A percentile compares a stretch with the other conserved stretches of the same genome.
These are phyloP conservation scores for Chaetodon trifascialis DNA, from an alignment of 2,113 vertebrate species.

Conservation along the genomic window DNA sequence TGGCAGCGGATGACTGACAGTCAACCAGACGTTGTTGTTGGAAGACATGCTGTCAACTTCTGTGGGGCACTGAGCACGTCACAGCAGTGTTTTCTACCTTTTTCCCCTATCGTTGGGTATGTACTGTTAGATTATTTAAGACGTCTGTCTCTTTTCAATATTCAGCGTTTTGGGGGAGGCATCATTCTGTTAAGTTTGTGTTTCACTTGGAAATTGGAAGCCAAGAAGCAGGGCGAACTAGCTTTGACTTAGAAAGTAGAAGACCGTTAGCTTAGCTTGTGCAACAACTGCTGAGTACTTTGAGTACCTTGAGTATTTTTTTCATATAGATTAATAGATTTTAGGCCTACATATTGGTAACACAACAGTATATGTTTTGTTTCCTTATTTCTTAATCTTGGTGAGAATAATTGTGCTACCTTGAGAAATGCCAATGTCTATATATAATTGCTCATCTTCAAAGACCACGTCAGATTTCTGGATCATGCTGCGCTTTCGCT, in stretches of 20 bases:
- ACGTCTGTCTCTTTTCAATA: constrained; percentile 7
- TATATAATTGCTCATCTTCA: constrained; percentile 7
- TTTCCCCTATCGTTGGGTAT: not conserved
- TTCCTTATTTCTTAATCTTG: not conserved
- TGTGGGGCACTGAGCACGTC: not conserved
- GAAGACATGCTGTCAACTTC: not conserved
- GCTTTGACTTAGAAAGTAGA: not conserved
- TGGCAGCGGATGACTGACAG: not conserved
- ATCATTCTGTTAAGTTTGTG: constrained; percentile 3
- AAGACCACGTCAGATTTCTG: constrained; percentile 20
- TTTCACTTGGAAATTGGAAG: constrained; percentile 16
- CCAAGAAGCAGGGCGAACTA: not conserved
- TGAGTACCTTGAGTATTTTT: too few relatives aligned
- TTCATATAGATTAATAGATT: too few relatives aligned
- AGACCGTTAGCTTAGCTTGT: not conserved
- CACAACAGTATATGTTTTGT: too few relatives aligned
- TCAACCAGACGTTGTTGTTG: not conserved
- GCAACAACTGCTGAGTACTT: not conserved
- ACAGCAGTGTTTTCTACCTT: not conserved
- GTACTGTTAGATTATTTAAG: not conserved
- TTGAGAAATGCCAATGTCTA: constrained; percentile 12
- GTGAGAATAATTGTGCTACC: constrained; percentile 20
- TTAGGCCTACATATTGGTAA: too few relatives aligned
- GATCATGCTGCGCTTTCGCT: constrained; percentile 17
- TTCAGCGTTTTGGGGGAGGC: constrained; percentile 25